phyloP scores from a whole-genome alignment of 2,888 invertebrate genomes.

The Drosophila meridionalis region DNA sequence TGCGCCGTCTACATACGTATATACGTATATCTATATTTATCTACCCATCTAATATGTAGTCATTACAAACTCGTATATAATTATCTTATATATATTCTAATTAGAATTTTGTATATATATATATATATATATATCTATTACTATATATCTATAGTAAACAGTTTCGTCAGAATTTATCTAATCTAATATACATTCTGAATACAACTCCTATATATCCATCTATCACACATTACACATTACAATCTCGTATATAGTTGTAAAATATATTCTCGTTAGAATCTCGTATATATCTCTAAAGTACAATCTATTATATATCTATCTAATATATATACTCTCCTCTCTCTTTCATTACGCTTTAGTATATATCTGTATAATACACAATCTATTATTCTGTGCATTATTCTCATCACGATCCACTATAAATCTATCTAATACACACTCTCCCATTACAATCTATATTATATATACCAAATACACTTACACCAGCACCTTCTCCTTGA shows the following conservation, averaged over 20 bases:
- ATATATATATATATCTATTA: too few species aligned
- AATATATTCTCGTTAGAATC: not conserved
- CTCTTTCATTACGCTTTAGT: not conserved
- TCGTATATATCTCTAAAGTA: not conserved
- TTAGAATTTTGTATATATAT: not conserved
- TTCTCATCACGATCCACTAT: not conserved
- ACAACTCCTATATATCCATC: too few species aligned
- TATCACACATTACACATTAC: too few species aligned
- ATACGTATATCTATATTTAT: not conserved
- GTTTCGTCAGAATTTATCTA: too few species aligned
- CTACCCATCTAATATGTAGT: too few species aligned
- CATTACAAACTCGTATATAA: not conserved
- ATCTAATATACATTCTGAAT: too few species aligned
- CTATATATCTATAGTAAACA: not conserved
- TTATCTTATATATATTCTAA: not conserved
- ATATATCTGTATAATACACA: too few species aligned
- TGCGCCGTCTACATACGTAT: not conserved
- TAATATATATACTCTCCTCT: not conserved
- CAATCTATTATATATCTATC: not conserved
- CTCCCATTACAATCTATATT: not conserved
- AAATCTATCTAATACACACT: not conserved
- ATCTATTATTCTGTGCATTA: not conserved
- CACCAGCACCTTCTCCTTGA: constrained; percentile 92
- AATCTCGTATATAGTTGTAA: too few species aligned
- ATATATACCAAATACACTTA: constrained; percentile 86